A percentile compares a stretch with the other conserved stretches of the same genome.
Conservation (phyloP, 2,888 invertebrate species). For the Laspeyria flexula region DNA sequence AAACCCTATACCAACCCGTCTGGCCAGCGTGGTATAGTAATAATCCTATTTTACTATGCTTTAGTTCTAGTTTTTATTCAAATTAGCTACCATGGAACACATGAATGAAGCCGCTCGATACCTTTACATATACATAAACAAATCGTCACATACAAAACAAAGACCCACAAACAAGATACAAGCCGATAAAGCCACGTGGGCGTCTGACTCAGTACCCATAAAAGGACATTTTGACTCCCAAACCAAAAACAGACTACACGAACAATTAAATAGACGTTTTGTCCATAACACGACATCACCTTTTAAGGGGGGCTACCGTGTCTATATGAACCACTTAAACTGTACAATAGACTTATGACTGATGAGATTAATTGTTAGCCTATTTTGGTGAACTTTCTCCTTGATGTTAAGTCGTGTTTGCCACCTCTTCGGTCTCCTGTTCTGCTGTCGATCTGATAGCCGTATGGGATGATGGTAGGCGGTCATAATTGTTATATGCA, state of each 20-base stretch:
- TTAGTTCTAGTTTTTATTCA: too few relatives aligned
- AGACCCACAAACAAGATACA: conserved; percentile 18
- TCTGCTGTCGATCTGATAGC: conserved; percentile 26
- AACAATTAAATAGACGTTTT: conserved; percentile 55
- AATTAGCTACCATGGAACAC: too few relatives aligned
- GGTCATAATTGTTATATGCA: conserved; percentile 15
- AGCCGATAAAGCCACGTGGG: conserved; percentile 47
- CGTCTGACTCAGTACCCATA: conserved; percentile 49
- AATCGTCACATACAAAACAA: conserved; percentile 1
- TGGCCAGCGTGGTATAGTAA: too few relatives aligned
- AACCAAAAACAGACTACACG: conserved; percentile 33
- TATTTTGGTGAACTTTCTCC: conserved; percentile 41
- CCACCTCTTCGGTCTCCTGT: conserved; percentile 26
- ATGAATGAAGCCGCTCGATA: too few relatives aligned
- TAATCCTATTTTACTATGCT: too few relatives aligned
- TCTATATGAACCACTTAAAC: conserved; percentile 54
- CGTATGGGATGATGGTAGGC: background rate
- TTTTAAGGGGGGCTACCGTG: conserved; percentile 58
- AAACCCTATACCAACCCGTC: too few relatives aligned
- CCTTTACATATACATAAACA: background rate
- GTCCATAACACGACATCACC: conserved; percentile 63
- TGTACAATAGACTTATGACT: conserved; percentile 34
- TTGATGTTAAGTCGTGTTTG: conserved; percentile 19
- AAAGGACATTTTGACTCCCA: conserved; percentile 50
- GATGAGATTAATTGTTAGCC: conserved; percentile 48